Conservation (phyloP, 1,140 invertebrate genomes). For the Drosophila seguyi region DNA sequence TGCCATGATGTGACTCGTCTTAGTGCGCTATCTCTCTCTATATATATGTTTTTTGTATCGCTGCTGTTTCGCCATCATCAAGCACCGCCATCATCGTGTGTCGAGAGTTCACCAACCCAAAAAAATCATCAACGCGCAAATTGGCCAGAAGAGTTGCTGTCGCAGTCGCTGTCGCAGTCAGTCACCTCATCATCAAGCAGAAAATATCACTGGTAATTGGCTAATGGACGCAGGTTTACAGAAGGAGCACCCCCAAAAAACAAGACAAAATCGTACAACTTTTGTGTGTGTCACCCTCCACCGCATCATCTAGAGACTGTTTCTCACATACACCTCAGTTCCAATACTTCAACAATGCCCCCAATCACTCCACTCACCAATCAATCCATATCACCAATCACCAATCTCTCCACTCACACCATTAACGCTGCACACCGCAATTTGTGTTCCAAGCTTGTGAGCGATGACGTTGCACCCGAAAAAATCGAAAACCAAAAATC, state of each 20-base stretch:
- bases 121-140: constrained; percentile 57
- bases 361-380: neutral
- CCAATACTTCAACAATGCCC: constrained; percentile 1
- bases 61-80: constrained; percentile 34
- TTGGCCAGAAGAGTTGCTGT: constrained; percentile 54
- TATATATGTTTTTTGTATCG: constrained; percentile 32
- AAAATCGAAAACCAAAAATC: constrained; percentile 19
- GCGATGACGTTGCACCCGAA: constrained; percentile 47
- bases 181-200: constrained; percentile 71
- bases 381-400: constrained; percentile 3
- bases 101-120: constrained; percentile 63
- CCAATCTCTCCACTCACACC: constrained; percentile 16
- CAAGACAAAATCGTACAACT: constrained; percentile 22
- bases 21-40: constrained; percentile 28
- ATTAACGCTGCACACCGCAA: constrained; percentile 52
- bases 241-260: constrained; percentile 28
- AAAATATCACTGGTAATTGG: constrained; percentile 77
- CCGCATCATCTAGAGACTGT: constrained; percentile 12
- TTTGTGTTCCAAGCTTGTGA: constrained; percentile 51
- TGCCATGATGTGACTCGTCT: constrained; percentile 40
- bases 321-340: neutral
- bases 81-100: constrained; percentile 12
- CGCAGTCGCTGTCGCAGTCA: constrained; percentile 17
- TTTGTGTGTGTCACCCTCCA: constrained; percentile 33
- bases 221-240: constrained; percentile 60